Evolutionary conservation across 2,797 vertebrate species (phyloP).

Genomic region (Takifugu ocellatus): DNA sequence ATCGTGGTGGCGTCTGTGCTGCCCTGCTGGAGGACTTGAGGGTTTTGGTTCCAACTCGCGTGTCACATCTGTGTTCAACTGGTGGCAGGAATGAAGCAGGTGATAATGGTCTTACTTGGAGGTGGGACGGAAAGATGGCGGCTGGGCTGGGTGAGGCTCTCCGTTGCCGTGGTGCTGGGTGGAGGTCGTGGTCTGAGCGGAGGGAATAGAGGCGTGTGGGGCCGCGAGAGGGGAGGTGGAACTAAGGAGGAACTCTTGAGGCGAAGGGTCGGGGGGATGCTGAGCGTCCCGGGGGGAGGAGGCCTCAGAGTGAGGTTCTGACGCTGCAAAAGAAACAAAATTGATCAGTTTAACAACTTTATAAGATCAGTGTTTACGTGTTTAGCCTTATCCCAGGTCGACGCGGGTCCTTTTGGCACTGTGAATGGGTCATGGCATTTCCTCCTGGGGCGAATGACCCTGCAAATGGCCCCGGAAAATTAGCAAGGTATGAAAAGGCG

Average conservation of each 20-base stretch:
- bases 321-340: slow-evolving; percentile 71
- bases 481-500: too few species aligned
- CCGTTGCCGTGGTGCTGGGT: slow-evolving; percentile 51
- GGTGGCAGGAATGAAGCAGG: too few species aligned
- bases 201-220: slow-evolving; percentile 74
- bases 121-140: slow-evolving; percentile 75
- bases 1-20: too few species aligned
- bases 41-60: too few species aligned
- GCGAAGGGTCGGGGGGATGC: slow-evolving; percentile 86
- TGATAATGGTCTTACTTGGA: slow-evolving; percentile 64
- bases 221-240: slow-evolving; percentile 80
- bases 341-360: not conserved
- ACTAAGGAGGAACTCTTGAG: slow-evolving; percentile 81
- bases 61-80: too few species aligned
- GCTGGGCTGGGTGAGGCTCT: slow-evolving; percentile 49
- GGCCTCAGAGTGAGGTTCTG: slow-evolving; percentile 91
- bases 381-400: too few species aligned
- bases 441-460: too few species aligned
- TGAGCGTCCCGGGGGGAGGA: slow-evolving; percentile 84
- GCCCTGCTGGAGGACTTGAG: too few species aligned
- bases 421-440: too few species aligned
- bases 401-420: too few species aligned
- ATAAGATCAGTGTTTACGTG: too few species aligned
- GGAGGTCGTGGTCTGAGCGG: slow-evolving; percentile 68
- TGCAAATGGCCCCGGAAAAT: too few species aligned